Evolutionary conservation across 2,888 invertebrate species (phyloP), one percentile per base, ranked within the genome.

Genomic region (Scelioninae gen. 1): DNA sequence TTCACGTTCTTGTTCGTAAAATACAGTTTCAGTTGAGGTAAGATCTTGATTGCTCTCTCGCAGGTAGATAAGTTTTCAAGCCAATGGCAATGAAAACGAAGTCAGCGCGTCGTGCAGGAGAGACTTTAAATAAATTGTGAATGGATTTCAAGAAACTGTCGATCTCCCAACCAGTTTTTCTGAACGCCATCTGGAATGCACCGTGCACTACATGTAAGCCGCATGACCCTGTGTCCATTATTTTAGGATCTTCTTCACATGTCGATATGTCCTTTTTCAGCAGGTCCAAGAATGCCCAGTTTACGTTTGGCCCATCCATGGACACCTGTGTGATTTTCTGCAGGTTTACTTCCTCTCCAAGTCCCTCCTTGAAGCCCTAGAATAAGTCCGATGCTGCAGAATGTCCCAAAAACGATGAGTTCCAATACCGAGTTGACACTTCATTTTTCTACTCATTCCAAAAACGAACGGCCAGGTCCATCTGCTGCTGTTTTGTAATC

Each of bases 171-270:
- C 43, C 60, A 4, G 15, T 49, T 49, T 47, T 60, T 29, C 58
- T 58, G 49, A 60, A 58, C 5, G 58, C 60, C 9, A 34, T 53
- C 53, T 72, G 60, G 31, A 63, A 74, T 45, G 72, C 62, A 4
- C 62, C 53, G 34, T 74, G 53, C 32, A 55, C 29, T 62, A 56
- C 47, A n/a, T 74, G 74, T 13, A 74, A 56, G 10, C 65, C 51
- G 15, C 75, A 75, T 29, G 66, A 66, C 31, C 75, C 66, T 55
- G 38, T 32, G 5, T 74, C 45, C 10, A 74, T 53, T 75, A 75
- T 16, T 74, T 51, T 40, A 15, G 71, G 7, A 53, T 71, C 60
- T 51, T 71, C 60, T 40, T 65, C 51, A 38, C 49, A 66, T 6
- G 53, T 53, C 6, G 40, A 11, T 53, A 66, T 53, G 10, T 40